Evolutionary conservation across 2,797 vertebrate species (phyloP).

Genomic region (Chelonia mydas): DNA sequence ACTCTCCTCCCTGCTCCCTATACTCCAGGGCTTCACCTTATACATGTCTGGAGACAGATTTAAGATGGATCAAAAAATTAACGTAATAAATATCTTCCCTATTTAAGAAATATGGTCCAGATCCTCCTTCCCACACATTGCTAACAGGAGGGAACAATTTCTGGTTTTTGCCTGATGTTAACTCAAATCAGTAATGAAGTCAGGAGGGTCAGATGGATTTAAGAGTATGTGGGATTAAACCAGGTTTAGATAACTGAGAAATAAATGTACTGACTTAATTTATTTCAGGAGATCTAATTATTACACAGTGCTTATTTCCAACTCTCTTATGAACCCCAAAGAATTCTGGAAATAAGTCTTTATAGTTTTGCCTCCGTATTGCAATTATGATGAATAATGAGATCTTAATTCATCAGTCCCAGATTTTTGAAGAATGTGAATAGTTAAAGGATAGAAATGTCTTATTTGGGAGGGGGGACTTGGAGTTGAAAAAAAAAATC

Average conservation of each 20-base stretch:
- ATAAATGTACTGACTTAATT: slow-evolving; percentile 74
- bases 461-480: background rate
- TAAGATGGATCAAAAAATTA: background rate
- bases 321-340: slow-evolving; percentile 70
- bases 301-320: slow-evolving; percentile 75
- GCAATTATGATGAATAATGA: slow-evolving; percentile 80
- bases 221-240: slow-evolving; percentile 28
- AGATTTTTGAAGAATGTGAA: slow-evolving; percentile 50
- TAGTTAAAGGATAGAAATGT: slow-evolving; percentile 46
- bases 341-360: slow-evolving; percentile 70
- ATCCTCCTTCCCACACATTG: background rate
- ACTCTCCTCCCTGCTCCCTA: background rate
- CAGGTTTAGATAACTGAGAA: slow-evolving; percentile 54
- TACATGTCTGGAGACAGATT: background rate
- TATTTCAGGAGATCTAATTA: slow-evolving; percentile 61
- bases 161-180: slow-evolving; percentile 18
- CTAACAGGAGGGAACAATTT: background rate
- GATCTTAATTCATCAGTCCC: slow-evolving; percentile 81
- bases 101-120: background rate
- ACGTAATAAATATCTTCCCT: background rate
- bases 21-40: background rate
- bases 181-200: slow-evolving; percentile 57
- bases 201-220: slow-evolving; percentile 58
- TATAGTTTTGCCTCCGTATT: slow-evolving; percentile 59
- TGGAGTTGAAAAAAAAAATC: background rate